These are phyloP conservation scores for Lithosia quadra DNA, from an alignment of 2,888 invertebrate species.

Conservation along the genomic window DNA sequence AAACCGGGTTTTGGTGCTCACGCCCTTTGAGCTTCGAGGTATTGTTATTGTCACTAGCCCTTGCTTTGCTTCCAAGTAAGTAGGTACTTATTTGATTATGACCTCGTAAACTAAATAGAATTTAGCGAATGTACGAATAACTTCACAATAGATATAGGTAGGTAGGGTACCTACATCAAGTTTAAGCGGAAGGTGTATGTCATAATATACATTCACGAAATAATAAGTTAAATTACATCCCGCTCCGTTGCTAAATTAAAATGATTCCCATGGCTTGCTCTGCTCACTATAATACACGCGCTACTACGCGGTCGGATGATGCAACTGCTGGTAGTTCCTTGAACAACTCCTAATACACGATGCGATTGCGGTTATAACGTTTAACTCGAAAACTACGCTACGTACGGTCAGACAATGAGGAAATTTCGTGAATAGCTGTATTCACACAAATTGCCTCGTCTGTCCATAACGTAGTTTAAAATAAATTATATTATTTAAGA, in stretches of 20 bases:
- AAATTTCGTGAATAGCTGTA: background rate
- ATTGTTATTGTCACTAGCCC: too few species aligned
- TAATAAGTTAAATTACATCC: constrained; percentile 8
- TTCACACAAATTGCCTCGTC: background rate
- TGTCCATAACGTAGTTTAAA: background rate
- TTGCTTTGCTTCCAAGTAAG: too few species aligned
- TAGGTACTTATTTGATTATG: background rate
- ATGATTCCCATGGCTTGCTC: background rate
- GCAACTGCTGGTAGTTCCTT: background rate
- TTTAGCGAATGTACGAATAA: constrained; percentile 22
- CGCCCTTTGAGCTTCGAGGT: too few species aligned
- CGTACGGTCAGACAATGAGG: background rate
- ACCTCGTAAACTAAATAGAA: background rate
- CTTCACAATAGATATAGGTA: background rate
- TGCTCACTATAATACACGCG: background rate
- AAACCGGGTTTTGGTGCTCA: too few species aligned
- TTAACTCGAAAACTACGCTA: background rate
- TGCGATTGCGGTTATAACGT: background rate
- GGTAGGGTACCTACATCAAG: constrained; percentile 16
- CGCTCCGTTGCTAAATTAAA: constrained; percentile 1
- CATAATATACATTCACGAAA: constrained; percentile 22
- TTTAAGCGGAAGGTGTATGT: constrained; percentile 26
- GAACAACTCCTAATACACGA: background rate
- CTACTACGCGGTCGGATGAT: background rate
- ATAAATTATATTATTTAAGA: background rate